Base-by-base conservation (phyloP, 1,140 invertebrate species). In the Micrasema longulum region DNA sequence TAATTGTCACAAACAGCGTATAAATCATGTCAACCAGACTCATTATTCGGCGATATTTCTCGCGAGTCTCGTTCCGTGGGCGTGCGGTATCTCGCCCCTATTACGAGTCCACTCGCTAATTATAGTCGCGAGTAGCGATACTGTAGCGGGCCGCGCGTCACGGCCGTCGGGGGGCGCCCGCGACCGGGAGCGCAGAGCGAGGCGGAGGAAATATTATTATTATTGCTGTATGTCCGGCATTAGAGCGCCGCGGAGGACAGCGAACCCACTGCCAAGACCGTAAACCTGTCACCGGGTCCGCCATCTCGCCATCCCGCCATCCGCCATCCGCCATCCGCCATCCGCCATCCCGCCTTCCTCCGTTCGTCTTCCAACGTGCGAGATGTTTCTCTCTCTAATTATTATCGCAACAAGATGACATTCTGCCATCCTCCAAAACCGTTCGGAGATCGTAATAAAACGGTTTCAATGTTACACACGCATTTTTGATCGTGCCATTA, bases 11-110 rank as follows among this genome's bases (percentile, higher is more conserved):
- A 64, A 69, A 72, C 60, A 63, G 22, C 55, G 50, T 48, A 75
- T 75, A 75, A 75, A 75, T 75, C 74, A 75, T 55, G 68, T 60
- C 57, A 60, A 57, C 38, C 69, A 57, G 67, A 70, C 66, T 75
- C 74, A 75, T 75, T 75, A 75, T 75, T 75, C 69, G 74, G 74
- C 55, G 74, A 75, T 75, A 74, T 74, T 64, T 75, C 69, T 75
- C 74, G 57, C 70, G 22, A 26, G 53, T 38, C 45, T n/a, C 47
- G 45, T 36, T 11, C 52, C 16, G 74, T 75, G 74, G 74, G 74
- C 70, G 74, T 48, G 7, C 20, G 22, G 41, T 47, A 64, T 52
- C 45, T 69, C 69, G 65, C 65, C 64, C 47, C 73, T 71, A 71
- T 69, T 72, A 63, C 74, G 22, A 68, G 63, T 71, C 53, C 60